Percentiles rank a stretch among this genome's conserved stretches.
phyloP scores from a whole-genome alignment of 92 coral and sea anemone species.

The Galaxea fascicularis region DNA sequence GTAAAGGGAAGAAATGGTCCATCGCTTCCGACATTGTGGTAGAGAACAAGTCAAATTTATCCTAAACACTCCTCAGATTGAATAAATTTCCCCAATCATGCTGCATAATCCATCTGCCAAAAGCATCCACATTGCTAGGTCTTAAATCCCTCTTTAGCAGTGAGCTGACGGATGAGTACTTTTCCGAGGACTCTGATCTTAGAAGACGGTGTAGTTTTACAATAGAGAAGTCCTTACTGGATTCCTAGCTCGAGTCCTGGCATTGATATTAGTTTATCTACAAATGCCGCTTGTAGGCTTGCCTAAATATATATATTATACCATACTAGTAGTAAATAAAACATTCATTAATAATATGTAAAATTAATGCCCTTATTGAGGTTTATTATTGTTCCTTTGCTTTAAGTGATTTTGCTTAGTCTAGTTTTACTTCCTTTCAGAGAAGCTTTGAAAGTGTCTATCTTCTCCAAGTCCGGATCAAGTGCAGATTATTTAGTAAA shows the following conservation, averaged over 20 bases:
- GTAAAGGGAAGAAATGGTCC: conserved; percentile 33
- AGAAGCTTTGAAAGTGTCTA: conserved; percentile 23
- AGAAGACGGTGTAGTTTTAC: not conserved
- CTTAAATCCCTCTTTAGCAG: conserved; percentile 32
- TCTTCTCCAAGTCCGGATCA: conserved; percentile 24
- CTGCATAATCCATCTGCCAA: conserved; percentile 55
- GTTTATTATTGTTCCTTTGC: too few relatives aligned
- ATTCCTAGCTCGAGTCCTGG: too few relatives aligned
- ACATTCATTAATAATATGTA: too few relatives aligned
- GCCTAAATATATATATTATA: too few relatives aligned
- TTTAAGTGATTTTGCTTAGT: not conserved
- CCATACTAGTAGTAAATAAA: too few relatives aligned
- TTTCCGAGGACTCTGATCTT: conserved; percentile 10
- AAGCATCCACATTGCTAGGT: conserved; percentile 41
- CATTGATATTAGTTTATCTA: too few relatives aligned
- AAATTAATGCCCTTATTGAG: too few relatives aligned
- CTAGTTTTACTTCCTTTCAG: conserved; percentile 12
- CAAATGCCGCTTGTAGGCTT: too few relatives aligned
- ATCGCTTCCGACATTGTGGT: conserved; percentile 40
- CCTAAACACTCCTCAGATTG: conserved; percentile 39
- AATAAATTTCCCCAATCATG: conserved; percentile 39
- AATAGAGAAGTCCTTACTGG: too few relatives aligned
- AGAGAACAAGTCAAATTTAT: conserved; percentile 30
- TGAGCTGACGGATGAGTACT: conserved; percentile 1
- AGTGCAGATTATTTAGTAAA: too few relatives aligned